These are phyloP conservation scores for Colaptes auratus DNA, from an alignment of 2,113 vertebrate genomes.

Conservation along the genomic window DNA sequence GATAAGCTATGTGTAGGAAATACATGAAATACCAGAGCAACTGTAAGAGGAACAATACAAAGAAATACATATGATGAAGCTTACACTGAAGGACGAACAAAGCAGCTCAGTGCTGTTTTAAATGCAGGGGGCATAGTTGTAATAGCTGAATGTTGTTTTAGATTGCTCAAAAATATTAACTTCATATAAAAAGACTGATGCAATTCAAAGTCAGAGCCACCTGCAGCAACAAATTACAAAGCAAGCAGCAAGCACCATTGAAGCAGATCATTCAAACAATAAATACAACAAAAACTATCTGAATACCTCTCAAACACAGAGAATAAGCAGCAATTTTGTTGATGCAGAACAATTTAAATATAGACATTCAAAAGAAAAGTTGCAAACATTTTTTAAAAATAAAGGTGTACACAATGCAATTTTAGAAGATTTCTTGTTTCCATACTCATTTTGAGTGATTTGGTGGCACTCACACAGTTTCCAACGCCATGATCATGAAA, in stretches of 20 bases:
- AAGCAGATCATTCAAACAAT: constrained; percentile 22
- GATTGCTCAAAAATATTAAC: not conserved
- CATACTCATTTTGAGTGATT: not conserved
- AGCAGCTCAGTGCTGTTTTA: not conserved
- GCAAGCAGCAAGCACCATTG: not conserved
- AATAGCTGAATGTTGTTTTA: not conserved
- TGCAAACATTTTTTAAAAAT: not conserved
- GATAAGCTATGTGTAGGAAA: not conserved
- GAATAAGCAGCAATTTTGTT: constrained; percentile 28
- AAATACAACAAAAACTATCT: constrained; percentile 26
- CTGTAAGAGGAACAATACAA: not conserved
- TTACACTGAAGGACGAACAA: not conserved
- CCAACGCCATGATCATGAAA: not conserved
- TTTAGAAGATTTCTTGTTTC: not conserved
- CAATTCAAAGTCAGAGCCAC: constrained; percentile 17
- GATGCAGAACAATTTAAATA: constrained; percentile 1
- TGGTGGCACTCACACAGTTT: not conserved
- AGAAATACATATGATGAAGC: not conserved
- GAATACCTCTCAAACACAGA: constrained; percentile 9
- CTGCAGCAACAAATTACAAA: constrained; percentile 36
- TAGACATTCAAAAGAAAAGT: constrained; percentile 16
- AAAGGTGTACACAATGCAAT: not conserved
- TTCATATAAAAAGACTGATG: constrained; percentile 7
- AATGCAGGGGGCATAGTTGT: not conserved
- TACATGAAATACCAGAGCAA: not conserved